A percentile compares a stretch with the other conserved stretches of the same genome.
phyloP scores from a whole-genome alignment of 1,140 invertebrate genomes.

The Neomicropteryx cornuta region DNA sequence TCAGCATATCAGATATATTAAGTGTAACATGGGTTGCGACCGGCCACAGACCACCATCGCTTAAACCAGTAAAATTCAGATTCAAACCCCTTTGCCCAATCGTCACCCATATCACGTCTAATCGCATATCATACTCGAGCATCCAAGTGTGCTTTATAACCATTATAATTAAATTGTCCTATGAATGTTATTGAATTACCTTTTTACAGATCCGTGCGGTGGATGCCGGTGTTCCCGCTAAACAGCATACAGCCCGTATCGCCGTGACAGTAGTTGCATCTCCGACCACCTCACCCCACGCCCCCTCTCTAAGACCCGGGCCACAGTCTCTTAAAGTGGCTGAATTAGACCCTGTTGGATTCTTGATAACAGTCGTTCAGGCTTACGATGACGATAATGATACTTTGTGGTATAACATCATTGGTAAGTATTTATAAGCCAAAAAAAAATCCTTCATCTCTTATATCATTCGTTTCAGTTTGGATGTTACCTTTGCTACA shows the following conservation, averaged over 20 bases:
- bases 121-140: neutral
- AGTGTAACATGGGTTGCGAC: no score
- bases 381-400: slow-evolving; percentile 76
- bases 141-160: no score
- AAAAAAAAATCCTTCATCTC: no score
- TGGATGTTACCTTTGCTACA: no score
- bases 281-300: slow-evolving; percentile 43
- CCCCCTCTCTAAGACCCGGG: slow-evolving; percentile 50
- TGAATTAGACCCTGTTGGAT: slow-evolving; percentile 75
- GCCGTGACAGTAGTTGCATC: slow-evolving; percentile 52
- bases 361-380: slow-evolving; percentile 69
- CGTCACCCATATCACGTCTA: neutral
- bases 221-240: slow-evolving; percentile 61
- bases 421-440: slow-evolving; percentile 56
- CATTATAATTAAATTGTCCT: no score
- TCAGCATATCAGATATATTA: no score
- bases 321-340: slow-evolving; percentile 61
- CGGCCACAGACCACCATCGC: no score
- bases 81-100: neutral
- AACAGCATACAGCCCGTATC: slow-evolving; percentile 58
- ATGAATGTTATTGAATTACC: no score
- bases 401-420: slow-evolving; percentile 80
- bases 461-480: no score
- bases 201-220: slow-evolving; percentile 61
- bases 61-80: no score